phyloP scores from a whole-genome alignment of 2,113 vertebrate genomes.

The Phainopepla nitens region DNA sequence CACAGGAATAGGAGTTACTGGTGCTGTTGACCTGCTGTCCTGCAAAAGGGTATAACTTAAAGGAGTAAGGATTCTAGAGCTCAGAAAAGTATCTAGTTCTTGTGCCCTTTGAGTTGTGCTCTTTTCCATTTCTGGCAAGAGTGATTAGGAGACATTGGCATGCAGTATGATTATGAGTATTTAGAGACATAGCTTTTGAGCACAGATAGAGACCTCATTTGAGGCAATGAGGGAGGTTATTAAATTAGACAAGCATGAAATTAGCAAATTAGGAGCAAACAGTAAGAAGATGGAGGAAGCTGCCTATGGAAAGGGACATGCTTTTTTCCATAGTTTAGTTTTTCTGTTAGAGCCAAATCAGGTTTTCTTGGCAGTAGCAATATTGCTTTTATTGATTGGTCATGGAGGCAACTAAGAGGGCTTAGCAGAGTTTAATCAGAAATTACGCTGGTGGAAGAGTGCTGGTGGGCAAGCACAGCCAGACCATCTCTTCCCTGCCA shows the following conservation, averaged over 20 bases:
- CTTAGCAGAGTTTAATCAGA: background rate
- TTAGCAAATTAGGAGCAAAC: background rate
- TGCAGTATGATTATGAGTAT: background rate
- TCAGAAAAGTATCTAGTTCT: background rate
- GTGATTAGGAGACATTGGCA: background rate
- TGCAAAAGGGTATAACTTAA: background rate
- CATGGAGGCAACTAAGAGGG: background rate
- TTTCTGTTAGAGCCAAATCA: background rate
- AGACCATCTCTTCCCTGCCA: background rate
- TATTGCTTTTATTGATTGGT: background rate
- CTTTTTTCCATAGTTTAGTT: background rate
- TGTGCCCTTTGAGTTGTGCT: background rate
- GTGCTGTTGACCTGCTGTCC: background rate
- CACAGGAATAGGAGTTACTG: background rate
- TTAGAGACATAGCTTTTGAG: background rate
- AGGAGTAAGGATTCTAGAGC: background rate
- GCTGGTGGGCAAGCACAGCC: background rate
- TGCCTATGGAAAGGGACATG: background rate
- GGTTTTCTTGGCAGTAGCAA: background rate
- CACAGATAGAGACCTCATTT: background rate
- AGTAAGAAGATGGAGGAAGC: background rate
- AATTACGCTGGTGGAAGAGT: background rate
- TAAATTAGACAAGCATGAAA: conserved; percentile 33
- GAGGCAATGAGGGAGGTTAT: background rate
- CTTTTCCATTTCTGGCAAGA: background rate